Evolutionary conservation across 2,797 vertebrate species (phyloP), one percentile per base, ranked within the genome.

Genomic region (Brachyrhaphis roseni): DNA sequence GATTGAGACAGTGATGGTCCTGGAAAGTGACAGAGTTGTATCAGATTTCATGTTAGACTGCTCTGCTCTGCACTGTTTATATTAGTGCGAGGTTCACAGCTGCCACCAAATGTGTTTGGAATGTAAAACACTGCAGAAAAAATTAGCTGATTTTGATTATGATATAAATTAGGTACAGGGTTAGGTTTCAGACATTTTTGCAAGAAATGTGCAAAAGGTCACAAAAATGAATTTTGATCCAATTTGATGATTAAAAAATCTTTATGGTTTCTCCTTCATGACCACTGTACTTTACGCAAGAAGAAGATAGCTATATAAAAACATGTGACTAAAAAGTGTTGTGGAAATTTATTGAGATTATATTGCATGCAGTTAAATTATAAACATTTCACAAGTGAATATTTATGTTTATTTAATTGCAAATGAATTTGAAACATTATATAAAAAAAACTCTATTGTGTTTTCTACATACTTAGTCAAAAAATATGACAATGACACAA

Each of bases 191-290:
- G 53, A 23, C 1, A 34, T 3, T 13, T 64, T 15, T 31, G 7
- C 11, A 34, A 46, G 16, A 77, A 51, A 34, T 49, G 51, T 74
- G 26, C 26, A 57, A 73, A 74, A 77, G 46, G 43, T 83, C 41
- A 79, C 34, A 11, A 36, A 68, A 62, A 45, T 41, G 2, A 45
- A 8, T 77, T 64, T 34, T n/a, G 31, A 51, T 47, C 31, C 51
- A 4, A 66, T 74, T 64, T 36, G 31, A 34, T 39, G 18, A 39
- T 68, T 39, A 10, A n/a, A 20, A 39, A 41, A 39, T 12, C 8
- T 18, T 11, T 12, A 26, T 11, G 3, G 34, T 66, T 39, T 66
- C 23, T 68, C 20, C 20, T 41, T 68, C 36, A 34, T 62, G 15
- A 34, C 15, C 59, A 23, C 62, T 39, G 34, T 1, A 66, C 18